These are phyloP conservation scores for Paradisaea rubra DNA, from an alignment of 2,113 vertebrate species.

Conservation along the genomic window DNA sequence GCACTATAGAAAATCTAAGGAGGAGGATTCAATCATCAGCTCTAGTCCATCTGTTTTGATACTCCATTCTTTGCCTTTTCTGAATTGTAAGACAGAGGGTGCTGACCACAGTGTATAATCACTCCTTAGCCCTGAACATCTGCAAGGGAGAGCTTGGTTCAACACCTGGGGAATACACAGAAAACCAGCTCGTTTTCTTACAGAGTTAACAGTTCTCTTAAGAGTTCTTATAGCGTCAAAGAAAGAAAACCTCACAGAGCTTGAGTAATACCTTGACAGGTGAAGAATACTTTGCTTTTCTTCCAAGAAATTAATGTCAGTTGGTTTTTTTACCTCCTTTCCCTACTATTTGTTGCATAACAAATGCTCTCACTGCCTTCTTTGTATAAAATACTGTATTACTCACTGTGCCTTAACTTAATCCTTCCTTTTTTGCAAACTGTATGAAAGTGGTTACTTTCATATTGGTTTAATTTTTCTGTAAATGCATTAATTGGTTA, in stretches of 20 bases:
- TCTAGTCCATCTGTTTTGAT: not conserved
- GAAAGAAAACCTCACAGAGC: not conserved
- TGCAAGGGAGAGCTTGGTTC: not conserved
- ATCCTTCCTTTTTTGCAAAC: conserved; percentile 64
- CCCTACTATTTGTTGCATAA: not conserved
- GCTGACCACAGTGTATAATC: not conserved
- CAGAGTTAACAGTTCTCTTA: not conserved
- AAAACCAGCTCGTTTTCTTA: not conserved
- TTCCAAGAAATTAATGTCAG: not conserved
- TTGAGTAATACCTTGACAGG: not conserved
- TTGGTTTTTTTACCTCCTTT: not conserved
- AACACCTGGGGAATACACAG: not conserved
- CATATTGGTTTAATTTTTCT: conserved; percentile 55
- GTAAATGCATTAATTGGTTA: conserved; percentile 67
- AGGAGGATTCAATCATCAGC: not conserved
- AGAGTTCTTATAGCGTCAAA: not conserved
- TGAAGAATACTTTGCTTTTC: not conserved
- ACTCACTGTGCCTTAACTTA: conserved; percentile 75
- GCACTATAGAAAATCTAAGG: not conserved
- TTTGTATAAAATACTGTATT: conserved; percentile 51
- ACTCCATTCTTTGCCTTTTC: not conserved
- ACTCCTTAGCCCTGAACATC: not conserved
- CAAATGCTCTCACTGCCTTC: conserved; percentile 34
- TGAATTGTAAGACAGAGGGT: not conserved
- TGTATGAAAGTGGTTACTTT: conserved; percentile 49